These are phyloP conservation scores for Drosophila quadrilineata DNA, from an alignment of 1,140 invertebrate genomes.

Conservation along the genomic window DNA sequence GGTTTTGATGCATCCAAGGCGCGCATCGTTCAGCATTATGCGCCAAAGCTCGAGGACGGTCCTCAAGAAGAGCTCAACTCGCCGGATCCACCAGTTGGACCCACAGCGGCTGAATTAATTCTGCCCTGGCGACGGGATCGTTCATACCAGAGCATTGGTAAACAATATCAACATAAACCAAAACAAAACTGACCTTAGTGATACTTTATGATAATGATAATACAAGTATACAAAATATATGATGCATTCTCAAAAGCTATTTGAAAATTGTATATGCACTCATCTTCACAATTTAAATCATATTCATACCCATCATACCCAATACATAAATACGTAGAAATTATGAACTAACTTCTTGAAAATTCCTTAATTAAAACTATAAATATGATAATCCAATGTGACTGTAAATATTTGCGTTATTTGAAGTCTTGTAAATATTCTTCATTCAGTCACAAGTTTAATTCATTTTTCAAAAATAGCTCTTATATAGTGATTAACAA, in stretches of 20 bases:
- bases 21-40: slow-evolving; percentile 85
- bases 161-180: slow-evolving; percentile 44
- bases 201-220: slow-evolving; percentile 37
- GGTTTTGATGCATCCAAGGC: slow-evolving; percentile 85
- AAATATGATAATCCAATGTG: too few species aligned
- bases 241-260: slow-evolving; percentile 21
- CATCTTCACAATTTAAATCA: slow-evolving; percentile 26
- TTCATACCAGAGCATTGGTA: slow-evolving; percentile 82
- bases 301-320: too few species aligned
- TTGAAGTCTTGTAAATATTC: too few species aligned
- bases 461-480: too few species aligned
- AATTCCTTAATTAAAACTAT: too few species aligned
- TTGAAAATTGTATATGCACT: slow-evolving; percentile 26
- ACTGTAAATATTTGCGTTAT: too few species aligned
- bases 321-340: background rate
- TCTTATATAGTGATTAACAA: too few species aligned
- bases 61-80: slow-evolving; percentile 63
- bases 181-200: too few species aligned
- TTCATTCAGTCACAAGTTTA: too few species aligned
- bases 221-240: slow-evolving; percentile 11
- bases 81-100: slow-evolving; percentile 82
- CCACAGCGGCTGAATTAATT: slow-evolving; percentile 87
- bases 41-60: slow-evolving; percentile 81
- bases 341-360: too few species aligned
- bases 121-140: slow-evolving; percentile 89